Conservation (phyloP, 2,113 vertebrate genomes). For the Megalops atlanticus region DNA sequence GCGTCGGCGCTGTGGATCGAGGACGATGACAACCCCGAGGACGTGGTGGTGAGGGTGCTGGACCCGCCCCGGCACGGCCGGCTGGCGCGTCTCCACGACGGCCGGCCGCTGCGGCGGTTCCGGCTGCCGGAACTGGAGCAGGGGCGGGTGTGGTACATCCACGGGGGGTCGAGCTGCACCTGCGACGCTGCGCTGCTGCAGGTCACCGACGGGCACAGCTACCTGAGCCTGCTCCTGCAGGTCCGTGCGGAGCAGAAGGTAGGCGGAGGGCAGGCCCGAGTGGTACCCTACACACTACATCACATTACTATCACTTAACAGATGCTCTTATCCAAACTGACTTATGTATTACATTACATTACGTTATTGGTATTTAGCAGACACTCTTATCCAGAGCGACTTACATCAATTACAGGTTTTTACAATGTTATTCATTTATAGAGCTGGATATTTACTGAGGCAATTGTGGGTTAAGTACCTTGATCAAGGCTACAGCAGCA, state of each 20-base stretch:
- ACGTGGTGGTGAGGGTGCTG: constrained; percentile 78
- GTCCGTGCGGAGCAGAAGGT: constrained; percentile 78
- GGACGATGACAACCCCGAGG: constrained; percentile 85
- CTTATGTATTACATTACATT: no score
- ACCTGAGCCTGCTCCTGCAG: constrained; percentile 80
- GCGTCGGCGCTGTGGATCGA: constrained; percentile 75
- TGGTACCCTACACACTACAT: no score
- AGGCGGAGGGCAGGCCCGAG: no score
- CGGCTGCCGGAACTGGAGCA: constrained; percentile 73
- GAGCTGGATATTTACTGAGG: no score
- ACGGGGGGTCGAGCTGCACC: constrained; percentile 72
- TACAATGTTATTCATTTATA: no score
- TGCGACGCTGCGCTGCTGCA: constrained; percentile 78
- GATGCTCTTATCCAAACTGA: no score
- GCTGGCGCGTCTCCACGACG: constrained; percentile 61
- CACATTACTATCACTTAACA: no score
- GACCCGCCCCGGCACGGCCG: constrained; percentile 78
- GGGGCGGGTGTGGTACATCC: constrained; percentile 79
- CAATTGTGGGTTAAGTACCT: no score
- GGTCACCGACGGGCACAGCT: constrained; percentile 84
- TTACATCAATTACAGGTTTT: no score
- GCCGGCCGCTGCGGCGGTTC: constrained; percentile 56
- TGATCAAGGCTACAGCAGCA: no score
- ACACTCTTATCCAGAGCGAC: no score
- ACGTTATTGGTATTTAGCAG: no score